Evolutionary conservation across 1,140 invertebrate species (phyloP), one percentile per base, ranked within the genome.

Genomic region (Belonocnema kinseyi): DNA sequence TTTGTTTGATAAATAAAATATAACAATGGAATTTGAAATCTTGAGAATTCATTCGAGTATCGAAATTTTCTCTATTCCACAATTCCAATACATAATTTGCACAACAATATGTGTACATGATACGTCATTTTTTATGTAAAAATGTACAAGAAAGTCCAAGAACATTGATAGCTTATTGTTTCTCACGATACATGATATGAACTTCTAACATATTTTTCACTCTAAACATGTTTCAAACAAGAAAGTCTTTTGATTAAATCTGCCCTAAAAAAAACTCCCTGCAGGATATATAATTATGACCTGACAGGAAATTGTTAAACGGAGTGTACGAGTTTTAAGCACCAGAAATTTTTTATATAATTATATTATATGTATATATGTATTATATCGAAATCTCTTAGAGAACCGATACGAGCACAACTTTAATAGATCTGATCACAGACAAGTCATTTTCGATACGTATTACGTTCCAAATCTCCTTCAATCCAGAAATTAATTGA

Each of bases 161-260:
- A 46, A 46, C 40, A 46, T 11, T 46, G 54, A 56, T 19, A 56
- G 54, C n/a, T 56, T 56, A 11, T 56, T 56, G 58, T 13, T 66
- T 66, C 33, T 46, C 26, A 40, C 61, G 40, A 66, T 66, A 66
- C 61, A 66, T 40, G 26, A 66, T 66, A 66, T 66, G 21, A 66
- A 66, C n/a, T 66, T 66, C 61, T 66, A 66, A 12, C 6, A 66
- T 33, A 66, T 5, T n/a, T n/a, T 66, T 40, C 40, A 46, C 13
- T 6, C 14, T 61, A 66, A 66, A 66, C n/a, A 54, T 19, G 17
- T 54, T n/a, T 54, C 5, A 19, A 33, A 19, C n/a, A 54, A 17
- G 6, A 54, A 17, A 17, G 40, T 46, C 40, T 46, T 46, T 11
- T 8, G 40, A 11, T 46, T 46, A 46, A 46, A 46, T 7, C 40